These are phyloP conservation scores for Acanthurus leucopareius DNA, from an alignment of 2,797 vertebrate species.

Conservation along the genomic window DNA sequence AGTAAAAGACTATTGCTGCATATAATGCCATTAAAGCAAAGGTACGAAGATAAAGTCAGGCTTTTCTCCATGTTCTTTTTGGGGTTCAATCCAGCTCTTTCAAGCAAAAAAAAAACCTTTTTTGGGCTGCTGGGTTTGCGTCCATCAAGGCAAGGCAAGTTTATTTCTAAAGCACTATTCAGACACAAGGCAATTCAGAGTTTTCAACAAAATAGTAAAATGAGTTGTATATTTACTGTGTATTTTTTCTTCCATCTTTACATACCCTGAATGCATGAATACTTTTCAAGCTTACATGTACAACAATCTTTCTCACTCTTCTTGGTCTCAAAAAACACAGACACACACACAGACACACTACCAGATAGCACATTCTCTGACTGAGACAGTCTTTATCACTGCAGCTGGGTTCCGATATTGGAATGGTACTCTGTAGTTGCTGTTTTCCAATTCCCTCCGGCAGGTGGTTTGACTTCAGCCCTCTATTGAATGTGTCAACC, in stretches of 20 bases:
- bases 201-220: too few species aligned
- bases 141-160: neutral
- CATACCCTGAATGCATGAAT: neutral
- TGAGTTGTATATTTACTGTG: too few species aligned
- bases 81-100: neutral
- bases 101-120: neutral
- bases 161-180: too few species aligned
- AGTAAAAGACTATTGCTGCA: too few species aligned
- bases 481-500: constrained; percentile 75
- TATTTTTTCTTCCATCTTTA: neutral
- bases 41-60: neutral
- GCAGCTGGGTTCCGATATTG: constrained; percentile 52
- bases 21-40: neutral
- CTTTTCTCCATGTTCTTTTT: neutral
- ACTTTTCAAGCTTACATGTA: neutral
- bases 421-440: constrained; percentile 50
- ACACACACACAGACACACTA: neutral
- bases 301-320: neutral
- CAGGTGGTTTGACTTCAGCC: constrained; percentile 69
- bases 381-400: constrained; percentile 54
- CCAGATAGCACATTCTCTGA: constrained; percentile 13
- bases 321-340: constrained; percentile 25
- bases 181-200: too few species aligned
- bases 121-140: neutral
- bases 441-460: constrained; percentile 70